Evolutionary conservation across 2,888 invertebrate species (phyloP), one percentile per base, ranked within the genome.

Genomic region (Cerastoderma edule): DNA sequence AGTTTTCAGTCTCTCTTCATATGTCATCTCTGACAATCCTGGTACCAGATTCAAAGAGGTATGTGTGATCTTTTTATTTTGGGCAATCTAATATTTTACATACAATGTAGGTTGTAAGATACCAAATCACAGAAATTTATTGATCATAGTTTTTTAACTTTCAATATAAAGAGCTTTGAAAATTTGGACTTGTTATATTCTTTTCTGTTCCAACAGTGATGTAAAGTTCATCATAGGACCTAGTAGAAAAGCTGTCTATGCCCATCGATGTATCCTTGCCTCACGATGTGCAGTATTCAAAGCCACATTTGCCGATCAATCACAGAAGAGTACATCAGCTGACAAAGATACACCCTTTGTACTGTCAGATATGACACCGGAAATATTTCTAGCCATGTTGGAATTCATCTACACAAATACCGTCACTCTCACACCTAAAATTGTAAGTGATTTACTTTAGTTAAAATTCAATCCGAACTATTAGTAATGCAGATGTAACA

Each of bases 331-430:
- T 68, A 79, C 78, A 44, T 76, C 80, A 1, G 79, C 80, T 22
- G 90, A 90, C 65, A 86, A 87, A 73, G 89, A 91, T 33, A 86
- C 89, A 13, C 91, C 90, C n/a, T 88, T 91, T 70, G 90, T 91
- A 0, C 75, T 92, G 46, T 87, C 91, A 27, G 92, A 92, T 66
- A 90, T 90, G 80, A 85, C 87, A 27, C 86, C 88, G 22, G 91
- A 91, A 32, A 87, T 91, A 24, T 92, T 92, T 72, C 57, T 89
- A 24, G 85, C 91, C 22, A 86, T 92, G 88, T 63, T 92, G 72
- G 92, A 92, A 68, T 92, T 88, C 70, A 88, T 92, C 64, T 92
- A 92, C 82, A 91, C 91, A 65, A 91, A 92, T 74, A 87, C 89
- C 85, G 90, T 89, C 64, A 90, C 89, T 30, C 84, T 92, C 1